Percentiles rank a stretch among this genome's conserved stretches.
Evolutionary conservation across 2,113 vertebrate species (phyloP).

Genomic region (Mobula hypostoma): DNA sequence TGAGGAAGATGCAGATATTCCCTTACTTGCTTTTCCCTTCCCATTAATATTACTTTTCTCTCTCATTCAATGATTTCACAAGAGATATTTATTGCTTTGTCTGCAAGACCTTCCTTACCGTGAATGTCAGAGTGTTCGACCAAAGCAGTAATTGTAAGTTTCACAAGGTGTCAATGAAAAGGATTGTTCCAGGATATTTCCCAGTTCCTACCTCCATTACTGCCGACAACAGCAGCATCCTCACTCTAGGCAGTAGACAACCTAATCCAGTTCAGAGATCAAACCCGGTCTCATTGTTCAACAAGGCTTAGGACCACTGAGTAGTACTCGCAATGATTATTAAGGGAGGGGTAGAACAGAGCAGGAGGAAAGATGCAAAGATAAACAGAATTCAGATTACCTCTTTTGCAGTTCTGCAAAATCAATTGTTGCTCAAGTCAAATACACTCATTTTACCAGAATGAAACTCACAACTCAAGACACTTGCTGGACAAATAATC

Average conservation of each 20-base stretch:
- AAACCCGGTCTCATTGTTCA: neutral
- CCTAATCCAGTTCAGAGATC: neutral
- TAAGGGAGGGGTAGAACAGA: neutral
- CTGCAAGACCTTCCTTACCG: neutral
- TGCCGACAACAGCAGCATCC: neutral
- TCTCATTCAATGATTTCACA: neutral
- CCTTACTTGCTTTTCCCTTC: neutral
- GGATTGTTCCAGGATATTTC: too few relatives aligned
- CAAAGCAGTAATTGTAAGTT: too few relatives aligned
- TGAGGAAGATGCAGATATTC: neutral
- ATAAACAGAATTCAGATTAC: neutral
- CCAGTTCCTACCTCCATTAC: neutral
- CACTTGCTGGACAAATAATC: constrained; percentile 16
- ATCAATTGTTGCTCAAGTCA: neutral
- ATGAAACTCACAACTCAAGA: neutral
- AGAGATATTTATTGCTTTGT: neutral
- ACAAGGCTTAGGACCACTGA: neutral
- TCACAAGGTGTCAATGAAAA: too few relatives aligned
- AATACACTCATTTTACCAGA: neutral
- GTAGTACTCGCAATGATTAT: neutral
- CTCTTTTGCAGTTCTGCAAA: neutral
- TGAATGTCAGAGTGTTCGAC: too few relatives aligned
- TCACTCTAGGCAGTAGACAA: neutral
- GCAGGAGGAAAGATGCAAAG: neutral
- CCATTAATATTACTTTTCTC: neutral